Conservation (phyloP, 1,140 invertebrate species). For the Yoshiicerus persimilis region DNA sequence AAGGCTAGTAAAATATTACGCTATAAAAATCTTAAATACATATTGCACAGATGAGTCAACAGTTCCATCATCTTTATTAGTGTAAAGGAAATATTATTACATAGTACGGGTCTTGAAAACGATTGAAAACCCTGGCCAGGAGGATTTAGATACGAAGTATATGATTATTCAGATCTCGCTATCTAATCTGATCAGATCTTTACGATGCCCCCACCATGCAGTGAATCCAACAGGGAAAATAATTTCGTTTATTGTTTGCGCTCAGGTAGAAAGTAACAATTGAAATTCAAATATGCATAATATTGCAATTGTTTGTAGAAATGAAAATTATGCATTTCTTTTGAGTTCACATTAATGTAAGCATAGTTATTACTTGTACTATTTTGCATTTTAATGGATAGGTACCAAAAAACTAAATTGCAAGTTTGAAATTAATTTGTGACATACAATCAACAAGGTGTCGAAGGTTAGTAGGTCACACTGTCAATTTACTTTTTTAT, state of each 20-base stretch:
- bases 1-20: too few species aligned
- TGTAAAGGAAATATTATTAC: too few species aligned
- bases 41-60: neutral
- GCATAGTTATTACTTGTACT: neutral
- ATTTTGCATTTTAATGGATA: neutral
- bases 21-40: too few species aligned
- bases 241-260: neutral
- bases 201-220: neutral
- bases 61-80: neutral
- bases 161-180: neutral
- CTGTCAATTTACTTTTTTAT: neutral
- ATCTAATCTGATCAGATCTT: slow-evolving; percentile 10
- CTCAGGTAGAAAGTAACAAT: neutral
- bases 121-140: neutral
- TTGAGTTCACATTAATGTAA: neutral
- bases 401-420: neutral
- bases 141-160: neutral
- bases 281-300: neutral
- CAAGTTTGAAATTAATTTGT: neutral
- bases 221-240: neutral
- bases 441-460: neutral
- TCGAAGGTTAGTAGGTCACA: slow-evolving; percentile 3
- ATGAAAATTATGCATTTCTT: neutral
- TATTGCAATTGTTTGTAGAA: neutral
- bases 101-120: too few species aligned